Conservation (phyloP, 2,113 vertebrate genomes). For the Empidonax traillii region DNA sequence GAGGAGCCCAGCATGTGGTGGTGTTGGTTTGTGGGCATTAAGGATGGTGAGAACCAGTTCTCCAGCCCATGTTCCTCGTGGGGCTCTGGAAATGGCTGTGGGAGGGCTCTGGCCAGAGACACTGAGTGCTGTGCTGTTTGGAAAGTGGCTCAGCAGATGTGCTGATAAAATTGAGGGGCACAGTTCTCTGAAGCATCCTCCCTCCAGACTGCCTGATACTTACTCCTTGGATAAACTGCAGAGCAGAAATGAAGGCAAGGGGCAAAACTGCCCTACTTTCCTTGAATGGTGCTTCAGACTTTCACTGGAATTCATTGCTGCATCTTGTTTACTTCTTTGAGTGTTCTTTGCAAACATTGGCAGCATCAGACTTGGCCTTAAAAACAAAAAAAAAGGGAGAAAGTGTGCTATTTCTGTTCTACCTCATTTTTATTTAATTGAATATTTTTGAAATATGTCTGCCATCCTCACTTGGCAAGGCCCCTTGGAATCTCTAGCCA, state of each 20-base stretch:
- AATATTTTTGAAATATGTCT: neutral
- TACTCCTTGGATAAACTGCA: neutral
- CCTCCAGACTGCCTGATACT: neutral
- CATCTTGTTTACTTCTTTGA: neutral
- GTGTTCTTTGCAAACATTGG: neutral
- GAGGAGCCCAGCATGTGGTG: rapidly evolving
- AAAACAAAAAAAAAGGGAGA: neutral
- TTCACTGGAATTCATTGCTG: rapidly evolving
- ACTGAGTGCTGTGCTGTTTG: rapidly evolving
- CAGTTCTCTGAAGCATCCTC: neutral
- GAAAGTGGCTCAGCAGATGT: neutral
- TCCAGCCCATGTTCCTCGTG: neutral
- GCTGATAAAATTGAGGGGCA: neutral
- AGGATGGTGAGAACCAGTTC: rapidly evolving
- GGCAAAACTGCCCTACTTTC: neutral
- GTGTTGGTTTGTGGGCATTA: rapidly evolving
- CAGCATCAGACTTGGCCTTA: neutral
- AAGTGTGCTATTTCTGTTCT: neutral
- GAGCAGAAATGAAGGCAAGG: neutral
- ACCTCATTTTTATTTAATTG: neutral
- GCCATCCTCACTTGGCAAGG: neutral
- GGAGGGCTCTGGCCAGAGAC: neutral
- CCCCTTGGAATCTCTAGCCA: neutral
- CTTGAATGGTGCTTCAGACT: neutral
- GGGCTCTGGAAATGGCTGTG: rapidly evolving